These are phyloP conservation scores for Erethizon dorsatum DNA, from an alignment of 2,797 vertebrate genomes.

Conservation along the genomic window DNA sequence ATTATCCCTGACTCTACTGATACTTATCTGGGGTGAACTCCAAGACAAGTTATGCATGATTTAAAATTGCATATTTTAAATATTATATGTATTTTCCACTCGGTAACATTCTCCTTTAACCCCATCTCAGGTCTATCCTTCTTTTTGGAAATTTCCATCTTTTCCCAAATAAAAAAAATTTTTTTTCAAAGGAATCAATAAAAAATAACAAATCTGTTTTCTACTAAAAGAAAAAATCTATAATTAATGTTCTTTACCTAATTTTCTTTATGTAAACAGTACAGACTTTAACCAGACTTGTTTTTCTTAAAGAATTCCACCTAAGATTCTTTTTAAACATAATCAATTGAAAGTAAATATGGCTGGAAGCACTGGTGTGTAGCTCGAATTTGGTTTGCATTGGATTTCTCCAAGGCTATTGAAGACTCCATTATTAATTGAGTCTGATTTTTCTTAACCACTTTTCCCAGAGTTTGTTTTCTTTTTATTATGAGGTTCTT, in stretches of 20 bases:
- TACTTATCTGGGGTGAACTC: conserved; percentile 67
- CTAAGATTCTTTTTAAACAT: conserved; percentile 29
- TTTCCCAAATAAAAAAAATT: background rate
- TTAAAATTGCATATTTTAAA: conserved; percentile 62
- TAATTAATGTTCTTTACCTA: conserved; percentile 56
- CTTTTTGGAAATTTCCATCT: background rate
- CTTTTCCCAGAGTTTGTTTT: conserved; percentile 67
- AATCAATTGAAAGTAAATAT: conserved; percentile 71
- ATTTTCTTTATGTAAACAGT: conserved; percentile 60
- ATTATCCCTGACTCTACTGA: conserved; percentile 59
- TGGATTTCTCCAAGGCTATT: conserved; percentile 69
- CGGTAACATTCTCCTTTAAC: background rate
- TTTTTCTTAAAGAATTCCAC: conserved; percentile 58
- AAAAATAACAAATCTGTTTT: conserved; percentile 43
- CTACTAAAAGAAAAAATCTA: conserved; percentile 56
- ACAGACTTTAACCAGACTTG: conserved; percentile 59
- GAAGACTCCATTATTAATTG: conserved; percentile 66
- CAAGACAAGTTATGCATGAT: conserved; percentile 71
- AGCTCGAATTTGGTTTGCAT: conserved; percentile 69
- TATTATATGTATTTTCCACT: conserved; percentile 46
- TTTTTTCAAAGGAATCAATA: conserved; percentile 52
- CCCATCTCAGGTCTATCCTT: background rate
- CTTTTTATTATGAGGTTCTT: conserved; percentile 63
- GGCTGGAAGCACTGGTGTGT: background rate
- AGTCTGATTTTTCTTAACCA: conserved; percentile 71